These are phyloP conservation scores for Apamea anceps DNA, from an alignment of 2,888 invertebrate species.

Conservation along the genomic window DNA sequence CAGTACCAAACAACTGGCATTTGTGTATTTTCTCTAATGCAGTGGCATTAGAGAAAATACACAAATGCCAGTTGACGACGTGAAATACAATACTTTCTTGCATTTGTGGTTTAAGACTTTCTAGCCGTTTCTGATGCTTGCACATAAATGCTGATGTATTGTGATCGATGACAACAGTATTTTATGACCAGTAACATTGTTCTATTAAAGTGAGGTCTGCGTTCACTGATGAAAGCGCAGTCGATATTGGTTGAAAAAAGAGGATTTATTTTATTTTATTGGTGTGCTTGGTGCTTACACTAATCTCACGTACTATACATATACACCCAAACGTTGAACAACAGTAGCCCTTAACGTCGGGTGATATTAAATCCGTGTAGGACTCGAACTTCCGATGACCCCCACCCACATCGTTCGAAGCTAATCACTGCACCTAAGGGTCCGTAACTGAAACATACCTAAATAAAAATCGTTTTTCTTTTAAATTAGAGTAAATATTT, in stretches of 20 bases:
- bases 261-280: background rate
- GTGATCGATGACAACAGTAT: slow-evolving; percentile 1
- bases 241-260: background rate
- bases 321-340: background rate
- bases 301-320: background rate
- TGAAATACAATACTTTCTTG: background rate
- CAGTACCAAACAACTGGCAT: background rate
- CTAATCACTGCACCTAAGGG: too few relatives aligned
- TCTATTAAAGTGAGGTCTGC: background rate
- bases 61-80: slow-evolving; percentile 7
- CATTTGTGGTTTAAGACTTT: slow-evolving; percentile 31
- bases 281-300: background rate
- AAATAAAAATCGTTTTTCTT: too few relatives aligned
- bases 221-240: background rate
- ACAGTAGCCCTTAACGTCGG: too few relatives aligned
- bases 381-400: background rate
- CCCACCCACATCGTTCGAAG: too few relatives aligned
- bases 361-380: background rate
- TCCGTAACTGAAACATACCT: too few relatives aligned
- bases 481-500: too few relatives aligned
- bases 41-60: slow-evolving; percentile 12
- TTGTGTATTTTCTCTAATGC: too few relatives aligned
- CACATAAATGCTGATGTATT: slow-evolving; percentile 10
- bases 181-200: background rate
- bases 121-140: slow-evolving; percentile 47